These are phyloP conservation scores for Enteromius radiatus DNA, from an alignment of 2,797 vertebrate genomes.

Conservation along the genomic window DNA sequence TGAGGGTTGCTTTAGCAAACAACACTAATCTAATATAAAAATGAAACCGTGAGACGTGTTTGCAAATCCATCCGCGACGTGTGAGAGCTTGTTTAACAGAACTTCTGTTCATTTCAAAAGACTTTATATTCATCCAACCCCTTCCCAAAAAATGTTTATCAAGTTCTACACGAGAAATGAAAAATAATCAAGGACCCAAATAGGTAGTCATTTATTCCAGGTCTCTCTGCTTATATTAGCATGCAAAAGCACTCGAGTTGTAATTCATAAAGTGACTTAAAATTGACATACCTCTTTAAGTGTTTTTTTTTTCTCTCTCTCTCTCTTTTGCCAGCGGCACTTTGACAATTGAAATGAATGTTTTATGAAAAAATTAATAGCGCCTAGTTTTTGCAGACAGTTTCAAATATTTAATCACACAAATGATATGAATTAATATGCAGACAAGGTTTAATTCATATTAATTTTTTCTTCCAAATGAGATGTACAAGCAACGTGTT, in stretches of 20 bases:
- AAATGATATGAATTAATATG: constrained; percentile 76
- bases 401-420: constrained; percentile 83
- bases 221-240: constrained; percentile 75
- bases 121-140: constrained; percentile 62
- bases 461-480: constrained; percentile 55
- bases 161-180: constrained; percentile 76
- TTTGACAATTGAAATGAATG: constrained; percentile 75
- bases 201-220: constrained; percentile 77
- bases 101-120: constrained; percentile 57
- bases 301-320: constrained; percentile 63
- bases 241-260: constrained; percentile 76
- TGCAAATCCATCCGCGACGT: constrained; percentile 26
- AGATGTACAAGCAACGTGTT: constrained; percentile 53
- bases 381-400: constrained; percentile 71
- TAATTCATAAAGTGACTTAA: constrained; percentile 79
- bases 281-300: constrained; percentile 71
- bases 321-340: constrained; percentile 68
- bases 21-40: not conserved
- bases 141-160: constrained; percentile 65
- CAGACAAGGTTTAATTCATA: constrained; percentile 61
- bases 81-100: constrained; percentile 52
- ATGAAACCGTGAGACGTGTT: constrained; percentile 11
- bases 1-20: not conserved
- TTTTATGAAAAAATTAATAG: constrained; percentile 75
- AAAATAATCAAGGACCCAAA: constrained; percentile 75